Evolutionary conservation across 2,113 vertebrate species (phyloP).

Genomic region (Misgurnus mizolepis): DNA sequence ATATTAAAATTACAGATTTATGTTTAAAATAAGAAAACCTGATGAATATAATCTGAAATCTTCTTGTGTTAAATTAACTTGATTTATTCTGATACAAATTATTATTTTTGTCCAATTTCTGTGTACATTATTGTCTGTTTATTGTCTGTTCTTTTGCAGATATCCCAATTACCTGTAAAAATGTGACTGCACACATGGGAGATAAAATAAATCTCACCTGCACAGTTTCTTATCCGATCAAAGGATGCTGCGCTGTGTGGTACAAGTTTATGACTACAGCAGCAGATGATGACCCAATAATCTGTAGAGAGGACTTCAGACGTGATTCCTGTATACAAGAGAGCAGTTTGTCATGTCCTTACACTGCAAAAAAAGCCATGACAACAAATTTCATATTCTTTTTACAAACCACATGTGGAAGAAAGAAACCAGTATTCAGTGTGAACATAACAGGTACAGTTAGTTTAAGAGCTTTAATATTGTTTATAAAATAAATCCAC

Average conservation of each 20-base stretch:
- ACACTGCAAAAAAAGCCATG: background rate
- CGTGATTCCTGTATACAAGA: accelerated
- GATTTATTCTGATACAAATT: too few relatives aligned
- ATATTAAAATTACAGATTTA: too few relatives aligned
- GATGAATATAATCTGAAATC: too few relatives aligned
- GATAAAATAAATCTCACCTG: background rate
- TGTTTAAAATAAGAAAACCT: too few relatives aligned
- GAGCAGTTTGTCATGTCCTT: background rate
- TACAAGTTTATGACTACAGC: background rate
- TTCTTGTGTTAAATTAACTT: too few relatives aligned
- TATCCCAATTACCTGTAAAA: background rate
- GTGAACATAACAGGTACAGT: background rate
- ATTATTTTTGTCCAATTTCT: too few relatives aligned
- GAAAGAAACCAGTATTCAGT: accelerated
- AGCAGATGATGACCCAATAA: accelerated
- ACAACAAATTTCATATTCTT: background rate
- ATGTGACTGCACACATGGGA: slow-evolving; percentile 5
- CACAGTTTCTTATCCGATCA: accelerated
- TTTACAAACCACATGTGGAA: accelerated
- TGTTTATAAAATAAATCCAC: background rate
- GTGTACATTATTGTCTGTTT: too few relatives aligned
- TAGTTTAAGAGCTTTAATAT: too few relatives aligned
- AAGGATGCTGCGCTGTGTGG: accelerated
- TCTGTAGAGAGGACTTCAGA: background rate
- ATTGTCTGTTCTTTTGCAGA: background rate